phyloP scores from a whole-genome alignment of 37 sponge, comb jelly and placozoan species.

The Amphimedon queenslandica region DNA sequence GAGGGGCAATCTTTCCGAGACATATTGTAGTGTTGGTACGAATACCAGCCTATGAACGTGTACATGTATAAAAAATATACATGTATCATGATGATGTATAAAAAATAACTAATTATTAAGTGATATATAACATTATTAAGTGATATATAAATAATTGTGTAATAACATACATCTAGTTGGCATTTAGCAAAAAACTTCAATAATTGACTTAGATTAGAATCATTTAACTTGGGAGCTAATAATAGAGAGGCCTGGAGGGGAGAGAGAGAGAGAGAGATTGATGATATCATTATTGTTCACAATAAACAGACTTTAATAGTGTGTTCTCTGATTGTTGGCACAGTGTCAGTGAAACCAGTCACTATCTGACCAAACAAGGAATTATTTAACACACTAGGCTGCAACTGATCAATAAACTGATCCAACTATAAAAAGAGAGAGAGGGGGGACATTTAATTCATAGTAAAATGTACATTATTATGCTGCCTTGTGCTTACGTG shows the following conservation, averaged over 20 bases:
- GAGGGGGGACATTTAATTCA: not conserved
- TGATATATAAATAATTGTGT: not conserved
- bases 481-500: conserved; percentile 28
- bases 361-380: conserved; percentile 86
- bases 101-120: too few species aligned
- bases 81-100: too few species aligned
- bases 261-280: not conserved
- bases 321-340: conserved; percentile 84
- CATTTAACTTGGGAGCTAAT: conserved; percentile 78
- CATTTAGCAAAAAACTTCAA: conserved; percentile 89
- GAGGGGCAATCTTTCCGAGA: conserved; percentile 78
- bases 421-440: conserved; percentile 50
- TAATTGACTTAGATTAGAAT: conserved; percentile 66
- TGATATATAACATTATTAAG: not conserved
- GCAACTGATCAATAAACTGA: conserved; percentile 70
- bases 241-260: conserved; percentile 20
- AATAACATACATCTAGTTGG: conserved; percentile 75
- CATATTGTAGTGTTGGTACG: conserved; percentile 91
- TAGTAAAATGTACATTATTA: not conserved
- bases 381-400: conserved; percentile 62
- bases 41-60: conserved; percentile 74
- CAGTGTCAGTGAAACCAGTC: conserved; percentile 89
- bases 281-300: not conserved
- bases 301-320: conserved; percentile 74
- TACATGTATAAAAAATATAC: conserved; percentile 16